Percentiles rank a stretch among this genome's conserved stretches.
Conservation (phyloP, 2,113 vertebrate genomes). For the Panthera uncia region DNA sequence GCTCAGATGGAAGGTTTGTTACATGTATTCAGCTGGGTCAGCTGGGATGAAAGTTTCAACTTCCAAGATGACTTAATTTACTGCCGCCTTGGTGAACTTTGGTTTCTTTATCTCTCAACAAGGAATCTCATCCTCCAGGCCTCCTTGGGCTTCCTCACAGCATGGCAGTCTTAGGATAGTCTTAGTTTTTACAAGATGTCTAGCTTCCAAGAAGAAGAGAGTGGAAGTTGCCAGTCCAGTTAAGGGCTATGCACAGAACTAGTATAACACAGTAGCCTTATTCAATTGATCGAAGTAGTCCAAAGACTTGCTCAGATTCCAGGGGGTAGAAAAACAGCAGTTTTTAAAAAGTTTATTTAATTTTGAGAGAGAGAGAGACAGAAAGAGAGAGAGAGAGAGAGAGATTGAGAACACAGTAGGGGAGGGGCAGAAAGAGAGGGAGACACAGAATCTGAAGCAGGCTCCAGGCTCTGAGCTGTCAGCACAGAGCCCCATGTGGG, state of each 20-base stretch:
- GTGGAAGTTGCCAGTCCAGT: background rate
- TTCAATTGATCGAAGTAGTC: background rate
- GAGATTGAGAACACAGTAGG: too few relatives aligned
- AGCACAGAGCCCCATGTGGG: too few relatives aligned
- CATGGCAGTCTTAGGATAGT: background rate
- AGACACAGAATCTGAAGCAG: too few relatives aligned
- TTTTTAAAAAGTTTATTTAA: background rate
- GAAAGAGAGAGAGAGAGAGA: too few relatives aligned
- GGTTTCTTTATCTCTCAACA: background rate
- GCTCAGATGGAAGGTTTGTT: background rate
- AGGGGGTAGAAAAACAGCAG: background rate
- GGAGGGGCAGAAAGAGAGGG: too few relatives aligned
- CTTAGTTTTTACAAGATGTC: background rate
- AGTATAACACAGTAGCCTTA: background rate
- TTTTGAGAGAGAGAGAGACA: too few relatives aligned
- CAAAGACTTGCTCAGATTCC: background rate
- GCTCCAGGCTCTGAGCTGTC: too few relatives aligned
- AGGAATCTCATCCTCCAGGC: background rate
- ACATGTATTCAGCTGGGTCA: too few relatives aligned
- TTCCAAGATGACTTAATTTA: background rate
- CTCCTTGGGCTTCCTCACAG: background rate
- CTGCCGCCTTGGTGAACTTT: background rate
- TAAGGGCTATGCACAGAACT: background rate
- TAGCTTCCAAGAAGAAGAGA: background rate
- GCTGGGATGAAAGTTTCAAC: background rate